Base-by-base conservation (phyloP, 2,113 vertebrate species). In the Chloropsis hardwickii region DNA sequence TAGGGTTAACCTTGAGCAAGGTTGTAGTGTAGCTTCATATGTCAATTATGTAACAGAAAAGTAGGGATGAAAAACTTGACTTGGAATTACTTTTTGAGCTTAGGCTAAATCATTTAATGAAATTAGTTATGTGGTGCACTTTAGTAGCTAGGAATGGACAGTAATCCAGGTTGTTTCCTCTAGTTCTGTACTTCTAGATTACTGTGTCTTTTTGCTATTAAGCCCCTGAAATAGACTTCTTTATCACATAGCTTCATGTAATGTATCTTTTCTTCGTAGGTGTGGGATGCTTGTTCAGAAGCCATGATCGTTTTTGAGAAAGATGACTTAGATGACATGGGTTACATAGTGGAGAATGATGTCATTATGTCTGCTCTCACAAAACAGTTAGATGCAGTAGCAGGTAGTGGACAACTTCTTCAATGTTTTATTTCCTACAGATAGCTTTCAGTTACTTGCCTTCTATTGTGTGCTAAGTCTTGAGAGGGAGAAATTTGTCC, bases 261-360 rank as follows among this genome's bases (percentile, higher is more conserved):
- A 81, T 17, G 10, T 88, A 57, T 90, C 90, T 86, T 92, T 60
- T 37, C 48, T 94, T 95, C 78, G 19, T 98, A 99, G 99, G 99
- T 99, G 85, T 99, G 99, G 99, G 99, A 99, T 81, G 99, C 99
- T 96, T 99, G 99, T 97, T 99, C 99, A 51, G 99, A 99, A 97
- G 99, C 99, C 90, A 98, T 99, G 97, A 99, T 99, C 94, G 98
- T 98, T 64, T 99, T 99, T 82, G 99, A 99, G 98, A 99, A 99
- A 97, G 98, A 99, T 86, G 98, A 99, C 93, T 97, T 99, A 94
- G 98, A 98, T 89, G 98, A 99, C 96, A 99, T 99, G 99, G 99
- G 99, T 21, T 99, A 99, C 94, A 98, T 99, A 40, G 98, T 99
- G 97, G 99, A 99, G 98, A 99, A 99, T 20, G 98, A 99, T 82